Evolutionary conservation across 2,113 vertebrate species (phyloP).

Genomic region (Henicopernis longicauda): DNA sequence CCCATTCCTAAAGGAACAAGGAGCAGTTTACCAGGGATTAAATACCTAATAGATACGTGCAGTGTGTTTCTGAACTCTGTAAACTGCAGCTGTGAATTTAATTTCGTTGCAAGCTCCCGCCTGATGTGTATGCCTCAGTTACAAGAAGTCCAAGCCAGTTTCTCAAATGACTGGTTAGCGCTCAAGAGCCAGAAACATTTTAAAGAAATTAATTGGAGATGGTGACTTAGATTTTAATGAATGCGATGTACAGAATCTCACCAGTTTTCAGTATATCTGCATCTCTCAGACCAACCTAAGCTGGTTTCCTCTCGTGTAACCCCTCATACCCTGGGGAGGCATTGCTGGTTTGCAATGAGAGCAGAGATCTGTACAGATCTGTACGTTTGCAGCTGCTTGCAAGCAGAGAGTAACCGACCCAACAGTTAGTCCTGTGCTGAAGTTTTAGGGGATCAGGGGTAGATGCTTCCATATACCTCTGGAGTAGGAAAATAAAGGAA

Average conservation of each 20-base stretch:
- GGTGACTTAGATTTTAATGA: not conserved
- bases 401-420: not conserved
- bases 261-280: not conserved
- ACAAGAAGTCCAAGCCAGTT: not conserved
- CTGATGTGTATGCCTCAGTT: rapidly evolving
- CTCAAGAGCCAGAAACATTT: not conserved
- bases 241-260: not conserved
- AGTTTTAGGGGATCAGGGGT: not conserved
- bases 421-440: not conserved
- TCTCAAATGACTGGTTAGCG: not conserved
- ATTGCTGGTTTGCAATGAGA: not conserved
- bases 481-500: not conserved
- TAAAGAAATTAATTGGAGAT: not conserved
- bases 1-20: not conserved
- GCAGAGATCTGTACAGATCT: not conserved
- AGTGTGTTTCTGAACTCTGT: not conserved
- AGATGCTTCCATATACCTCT: not conserved
- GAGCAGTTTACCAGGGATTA: not conserved
- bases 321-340: not conserved
- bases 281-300: not conserved
- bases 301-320: not conserved
- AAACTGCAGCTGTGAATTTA: not conserved
- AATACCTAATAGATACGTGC: not conserved
- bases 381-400: not conserved
- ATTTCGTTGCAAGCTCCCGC: not conserved